Evolutionary conservation across 2,113 vertebrate species (phyloP).

Genomic region (Arenaria interpres): DNA sequence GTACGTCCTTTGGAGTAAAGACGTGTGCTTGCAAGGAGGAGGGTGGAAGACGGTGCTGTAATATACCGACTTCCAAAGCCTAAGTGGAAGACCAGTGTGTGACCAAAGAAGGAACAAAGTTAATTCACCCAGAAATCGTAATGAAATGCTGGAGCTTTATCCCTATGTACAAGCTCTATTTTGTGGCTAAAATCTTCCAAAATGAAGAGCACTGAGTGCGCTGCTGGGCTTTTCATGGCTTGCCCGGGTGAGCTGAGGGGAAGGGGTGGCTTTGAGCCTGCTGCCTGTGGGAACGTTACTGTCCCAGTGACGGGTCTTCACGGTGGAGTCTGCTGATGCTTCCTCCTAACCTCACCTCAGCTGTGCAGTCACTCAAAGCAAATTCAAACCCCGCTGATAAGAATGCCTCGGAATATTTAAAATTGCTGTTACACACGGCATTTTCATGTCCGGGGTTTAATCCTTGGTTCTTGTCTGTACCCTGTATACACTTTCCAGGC

Average conservation of each 20-base stretch:
- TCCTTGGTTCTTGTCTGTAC: neutral
- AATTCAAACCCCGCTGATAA: neutral
- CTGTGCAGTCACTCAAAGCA: neutral
- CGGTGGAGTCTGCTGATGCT: neutral
- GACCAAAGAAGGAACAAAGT: neutral
- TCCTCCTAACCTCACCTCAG: neutral
- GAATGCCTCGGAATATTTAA: neutral
- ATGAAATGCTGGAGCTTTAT: neutral
- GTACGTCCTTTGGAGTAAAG: neutral
- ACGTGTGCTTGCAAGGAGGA: neutral
- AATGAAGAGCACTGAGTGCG: rapidly evolving
- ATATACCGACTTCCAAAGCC: neutral
- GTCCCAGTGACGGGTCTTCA: neutral
- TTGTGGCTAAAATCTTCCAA: neutral
- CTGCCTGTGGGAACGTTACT: neutral
- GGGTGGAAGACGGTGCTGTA: neutral
- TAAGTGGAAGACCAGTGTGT: neutral
- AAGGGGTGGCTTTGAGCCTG: neutral
- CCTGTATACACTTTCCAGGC: neutral
- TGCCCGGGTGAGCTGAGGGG: neutral
- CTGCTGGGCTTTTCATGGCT: neutral
- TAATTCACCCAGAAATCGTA: neutral
- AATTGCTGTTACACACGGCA: neutral
- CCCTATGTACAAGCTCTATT: neutral
- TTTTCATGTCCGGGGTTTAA: neutral